Percentiles rank a stretch among this genome's conserved stretches.
phyloP scores from a whole-genome alignment of 92 coral and sea anemone genomes.

The Palythoa grandiflora region DNA sequence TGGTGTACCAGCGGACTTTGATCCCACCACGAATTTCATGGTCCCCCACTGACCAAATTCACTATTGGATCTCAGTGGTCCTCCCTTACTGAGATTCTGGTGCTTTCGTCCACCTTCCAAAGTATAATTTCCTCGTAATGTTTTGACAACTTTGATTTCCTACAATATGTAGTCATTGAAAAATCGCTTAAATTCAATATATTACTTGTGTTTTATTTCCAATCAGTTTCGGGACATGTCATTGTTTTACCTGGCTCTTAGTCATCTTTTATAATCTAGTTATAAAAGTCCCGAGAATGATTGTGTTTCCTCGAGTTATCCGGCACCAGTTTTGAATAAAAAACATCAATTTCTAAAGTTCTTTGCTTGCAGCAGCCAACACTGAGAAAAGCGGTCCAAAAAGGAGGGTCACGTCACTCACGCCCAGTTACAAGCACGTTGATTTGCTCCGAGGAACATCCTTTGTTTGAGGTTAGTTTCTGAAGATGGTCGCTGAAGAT shows the following conservation, averaged over 20 bases:
- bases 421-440: conserved; percentile 18
- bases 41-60: too few species aligned
- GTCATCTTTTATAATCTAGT: not conserved
- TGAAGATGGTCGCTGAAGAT: too few species aligned
- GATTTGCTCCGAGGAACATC: not conserved
- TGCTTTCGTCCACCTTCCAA: too few species aligned
- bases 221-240: not conserved
- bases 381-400: not conserved
- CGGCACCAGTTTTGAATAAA: not conserved
- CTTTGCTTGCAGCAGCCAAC: conserved; percentile 4
- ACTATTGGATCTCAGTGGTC: too few species aligned
- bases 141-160: too few species aligned
- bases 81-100: too few species aligned
- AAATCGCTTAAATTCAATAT: too few species aligned
- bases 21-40: too few species aligned
- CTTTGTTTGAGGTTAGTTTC: conserved; percentile 8
- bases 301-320: not conserved
- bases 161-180: too few species aligned
- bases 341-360: not conserved
- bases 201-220: not conserved
- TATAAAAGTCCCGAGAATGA: not conserved
- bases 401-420: not conserved
- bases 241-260: not conserved
- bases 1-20: too few species aligned
- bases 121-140: too few species aligned